Evolutionary conservation across 37 sponge, comb jelly and placozoan species (phyloP).

Genomic region (Aphrocallistes beatrix): DNA sequence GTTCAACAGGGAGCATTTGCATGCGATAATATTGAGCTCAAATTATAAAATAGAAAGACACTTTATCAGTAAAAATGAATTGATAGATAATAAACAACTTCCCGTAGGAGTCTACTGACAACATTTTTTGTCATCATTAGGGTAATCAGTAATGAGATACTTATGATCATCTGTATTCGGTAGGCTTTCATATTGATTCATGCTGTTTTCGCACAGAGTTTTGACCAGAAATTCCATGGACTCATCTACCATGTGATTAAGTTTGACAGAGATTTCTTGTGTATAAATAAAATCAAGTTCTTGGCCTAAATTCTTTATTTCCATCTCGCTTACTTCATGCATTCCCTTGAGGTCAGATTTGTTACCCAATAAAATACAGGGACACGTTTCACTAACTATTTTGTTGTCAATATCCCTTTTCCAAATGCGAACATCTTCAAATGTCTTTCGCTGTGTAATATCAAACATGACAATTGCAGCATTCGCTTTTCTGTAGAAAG

Average conservation of each 20-base stretch:
- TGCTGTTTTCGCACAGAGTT: background rate
- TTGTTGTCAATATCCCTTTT: background rate
- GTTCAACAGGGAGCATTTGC: no score
- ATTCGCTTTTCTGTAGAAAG: background rate
- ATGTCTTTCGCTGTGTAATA: background rate
- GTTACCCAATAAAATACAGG: background rate
- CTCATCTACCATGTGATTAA: background rate
- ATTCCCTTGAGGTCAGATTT: background rate
- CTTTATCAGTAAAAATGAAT: no score
- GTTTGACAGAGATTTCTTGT: background rate
- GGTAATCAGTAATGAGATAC: no score
- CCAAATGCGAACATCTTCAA: background rate
- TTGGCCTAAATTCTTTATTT: background rate
- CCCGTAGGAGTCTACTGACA: no score
- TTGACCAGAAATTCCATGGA: background rate
- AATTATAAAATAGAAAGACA: no score
- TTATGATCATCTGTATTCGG: no score
- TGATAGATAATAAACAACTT: no score
- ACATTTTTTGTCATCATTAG: no score
- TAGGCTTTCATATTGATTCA: background rate
- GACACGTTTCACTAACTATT: background rate
- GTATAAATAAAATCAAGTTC: background rate
- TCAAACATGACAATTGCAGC: constrained; percentile 4
- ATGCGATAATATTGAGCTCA: no score
- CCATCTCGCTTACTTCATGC: background rate